Evolutionary conservation across 2,113 vertebrate genomes (phyloP), one percentile per base, ranked within the genome.

Genomic region (Trematocara macrostoma): DNA sequence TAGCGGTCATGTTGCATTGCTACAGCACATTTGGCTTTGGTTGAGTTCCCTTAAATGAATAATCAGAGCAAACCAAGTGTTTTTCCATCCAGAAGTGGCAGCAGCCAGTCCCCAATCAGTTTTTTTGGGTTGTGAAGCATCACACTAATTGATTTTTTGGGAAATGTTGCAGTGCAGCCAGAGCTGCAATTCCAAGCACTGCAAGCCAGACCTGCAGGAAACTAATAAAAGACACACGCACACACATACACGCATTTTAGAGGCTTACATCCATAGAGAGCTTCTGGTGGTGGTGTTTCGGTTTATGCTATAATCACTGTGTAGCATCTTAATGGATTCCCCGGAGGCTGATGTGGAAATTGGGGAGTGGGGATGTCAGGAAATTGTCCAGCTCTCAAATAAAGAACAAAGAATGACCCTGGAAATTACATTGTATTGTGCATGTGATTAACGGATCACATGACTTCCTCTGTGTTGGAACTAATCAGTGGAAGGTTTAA

Each of bases 301-400:
- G 82, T 45, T 38, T 78, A 56, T 49, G 49, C n/a, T 84, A 20
- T 69, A 87, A 87, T 91, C 80, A 74, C 80, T 56, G 23, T 52
- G 14, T 26, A 51, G 51, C 67, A 45, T 85, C 82, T 84, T 84
- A 20, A 82, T 82, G 67, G 82, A 79, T 69, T 81, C 34, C 29
- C 23, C 7, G 2, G 15, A 71, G 53, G 82, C 89, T 83, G 85
- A 84, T 87, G 81, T 79, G 67, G 74, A 81, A 89, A 82, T 51
- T 71, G 83, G 49, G 42, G 55, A 47, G 18, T n/a, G 38, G 35
- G 5, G 14, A 26, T 4, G 69, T 15, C 85, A 69, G 87, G 87
- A 87, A 87, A 71, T 85, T 20, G 78, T 82, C 11, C 1, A 23
- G 84, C 61, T 47, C 79, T 81, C 52, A 86, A 86, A 74, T 83